Base-by-base conservation (phyloP, 2,113 vertebrate species). In the Thalassarche chlororhynchos region DNA sequence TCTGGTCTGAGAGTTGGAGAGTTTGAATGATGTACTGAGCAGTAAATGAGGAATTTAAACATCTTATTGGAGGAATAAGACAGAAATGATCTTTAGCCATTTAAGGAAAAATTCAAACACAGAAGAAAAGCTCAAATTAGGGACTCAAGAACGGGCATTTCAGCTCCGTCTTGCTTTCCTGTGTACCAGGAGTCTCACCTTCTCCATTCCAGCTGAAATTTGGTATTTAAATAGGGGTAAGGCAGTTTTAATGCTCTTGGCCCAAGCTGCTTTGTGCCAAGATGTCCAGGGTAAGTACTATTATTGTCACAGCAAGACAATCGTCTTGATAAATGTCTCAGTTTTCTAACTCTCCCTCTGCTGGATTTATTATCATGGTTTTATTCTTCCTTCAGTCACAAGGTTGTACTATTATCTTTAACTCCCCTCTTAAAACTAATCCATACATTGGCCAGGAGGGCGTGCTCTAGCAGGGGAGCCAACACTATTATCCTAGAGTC, bases 381-480 rank as follows among this genome's bases (percentile, higher is more conserved):
- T 93, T 82, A 85, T 79, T 91, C 24, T 85, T 87, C 32, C 49
- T 93, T 76, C 78, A 70, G 62, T 93, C 54, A 94, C 58, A 51
- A 83, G 62, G 69, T 54, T 89, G 65, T 80, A 90, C 84, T 69
- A 34, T 93, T 91, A 80, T 91, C 89, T 78, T 95, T 87, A 95
- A 61, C 32, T 89, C 70, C 44, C 49, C 34, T 96, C 62, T 75
- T 94, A 89, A 69, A 91, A 84, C 32, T 40, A 74, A 78, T 90
- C 78, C 87, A 83, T 66, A 70, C 40, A 13, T 24, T 70, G 64
- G 75, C 97, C 97, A 96, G 97, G 88, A 98, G 96, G 72, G 96
- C 97, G 95, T 90, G 93, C 96, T 95, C 52, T 92, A 92, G 77
- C 66, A 79, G 44, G 60, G 51, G 77, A 92, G 89, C 85, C 76